Conservation (phyloP, 2,113 vertebrate species). For the Poeciliopsis prolifica region DNA sequence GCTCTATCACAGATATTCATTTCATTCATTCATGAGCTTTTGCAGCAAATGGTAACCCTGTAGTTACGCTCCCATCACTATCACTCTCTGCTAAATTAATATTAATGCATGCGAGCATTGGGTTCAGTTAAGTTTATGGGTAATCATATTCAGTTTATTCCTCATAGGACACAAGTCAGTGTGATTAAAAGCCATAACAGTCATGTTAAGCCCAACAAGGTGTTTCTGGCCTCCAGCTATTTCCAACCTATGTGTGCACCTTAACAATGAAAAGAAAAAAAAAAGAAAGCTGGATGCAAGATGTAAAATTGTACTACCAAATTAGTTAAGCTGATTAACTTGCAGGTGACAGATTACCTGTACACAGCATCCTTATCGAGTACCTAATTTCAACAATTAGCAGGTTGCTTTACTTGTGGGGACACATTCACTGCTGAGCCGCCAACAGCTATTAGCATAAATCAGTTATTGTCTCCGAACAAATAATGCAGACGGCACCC, state of each 20-base stretch:
- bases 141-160: slow-evolving; percentile 86
- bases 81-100: slow-evolving; percentile 80
- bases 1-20: slow-evolving; percentile 63
- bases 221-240: slow-evolving; percentile 64
- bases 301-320: slow-evolving; percentile 18
- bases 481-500: slow-evolving; percentile 68
- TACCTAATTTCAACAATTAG: slow-evolving; percentile 50
- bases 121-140: slow-evolving; percentile 83
- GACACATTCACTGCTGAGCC: slow-evolving; percentile 40
- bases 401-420: slow-evolving; percentile 53
- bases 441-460: slow-evolving; percentile 63
- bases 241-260: slow-evolving; percentile 59
- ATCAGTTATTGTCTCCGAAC: slow-evolving; percentile 72
- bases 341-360: slow-evolving; percentile 32
- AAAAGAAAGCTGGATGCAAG: slow-evolving; percentile 7
- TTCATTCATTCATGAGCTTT: slow-evolving; percentile 81
- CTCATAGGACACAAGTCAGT: slow-evolving; percentile 79
- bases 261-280: slow-evolving; percentile 17
- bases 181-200: slow-evolving; percentile 79
- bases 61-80: slow-evolving; percentile 72
- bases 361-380: slow-evolving; percentile 35
- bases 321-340: slow-evolving; percentile 35
- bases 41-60: slow-evolving; percentile 76
- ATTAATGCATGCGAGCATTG: slow-evolving; percentile 80
- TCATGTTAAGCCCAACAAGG: slow-evolving; percentile 64